phyloP scores from a whole-genome alignment of 2,797 vertebrate species.

The Gallinago solitaria region DNA sequence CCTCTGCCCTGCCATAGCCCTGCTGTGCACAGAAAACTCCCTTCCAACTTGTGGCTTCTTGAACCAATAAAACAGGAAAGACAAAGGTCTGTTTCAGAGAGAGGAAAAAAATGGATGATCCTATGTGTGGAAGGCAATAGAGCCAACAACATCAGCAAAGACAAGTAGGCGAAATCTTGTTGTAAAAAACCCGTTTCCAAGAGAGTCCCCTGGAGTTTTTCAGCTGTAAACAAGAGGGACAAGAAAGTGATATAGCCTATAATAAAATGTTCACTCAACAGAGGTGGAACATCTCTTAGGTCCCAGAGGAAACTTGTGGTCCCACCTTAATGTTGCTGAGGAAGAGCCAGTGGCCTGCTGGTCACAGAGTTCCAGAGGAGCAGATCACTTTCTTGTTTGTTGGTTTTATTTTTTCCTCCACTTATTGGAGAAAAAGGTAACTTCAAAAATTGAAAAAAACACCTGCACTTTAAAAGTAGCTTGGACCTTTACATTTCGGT shows the following conservation, averaged over 20 bases:
- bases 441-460: neutral
- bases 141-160: neutral
- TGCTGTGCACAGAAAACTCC: neutral
- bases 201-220: neutral
- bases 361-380: neutral
- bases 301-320: neutral
- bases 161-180: neutral
- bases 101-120: neutral
- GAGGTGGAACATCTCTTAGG: neutral
- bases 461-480: neutral
- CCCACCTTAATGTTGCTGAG: neutral
- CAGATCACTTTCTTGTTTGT: fast-evolving
- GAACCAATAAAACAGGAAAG: neutral
- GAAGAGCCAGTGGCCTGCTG: neutral
- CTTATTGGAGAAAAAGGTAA: neutral
- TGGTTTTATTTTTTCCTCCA: neutral
- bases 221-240: neutral
- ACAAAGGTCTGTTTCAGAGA: neutral
- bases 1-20: neutral
- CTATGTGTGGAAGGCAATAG: neutral
- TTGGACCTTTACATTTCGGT: neutral
- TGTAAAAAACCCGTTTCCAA: neutral
- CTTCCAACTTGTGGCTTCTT: neutral
- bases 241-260: neutral
- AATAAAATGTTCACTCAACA: neutral